Evolutionary conservation across 2,113 vertebrate species (phyloP).

Genomic region (Sturnira hondurensis): DNA sequence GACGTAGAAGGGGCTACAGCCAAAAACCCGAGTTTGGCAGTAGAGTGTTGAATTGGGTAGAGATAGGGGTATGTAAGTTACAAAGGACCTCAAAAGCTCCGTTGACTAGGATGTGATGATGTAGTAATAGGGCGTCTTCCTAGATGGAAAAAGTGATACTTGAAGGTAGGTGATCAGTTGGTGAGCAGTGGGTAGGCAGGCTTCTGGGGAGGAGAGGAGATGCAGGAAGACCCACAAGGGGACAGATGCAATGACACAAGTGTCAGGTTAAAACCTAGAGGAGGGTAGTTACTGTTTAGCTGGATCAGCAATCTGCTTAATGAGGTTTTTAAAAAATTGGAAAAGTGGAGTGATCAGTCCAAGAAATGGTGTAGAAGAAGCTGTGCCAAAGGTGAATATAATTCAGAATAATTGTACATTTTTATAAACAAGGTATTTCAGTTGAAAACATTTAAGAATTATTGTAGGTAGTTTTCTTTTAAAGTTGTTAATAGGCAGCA

Average conservation of each 20-base stretch:
- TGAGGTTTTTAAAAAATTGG: constrained; percentile 6
- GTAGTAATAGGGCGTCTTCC: not conserved
- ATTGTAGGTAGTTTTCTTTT: constrained; percentile 42
- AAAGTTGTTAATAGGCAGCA: not conserved
- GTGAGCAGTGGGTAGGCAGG: not conserved
- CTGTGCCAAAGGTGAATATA: not conserved
- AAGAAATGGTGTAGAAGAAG: constrained; percentile 7
- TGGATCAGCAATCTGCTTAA: not conserved
- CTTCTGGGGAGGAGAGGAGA: not conserved
- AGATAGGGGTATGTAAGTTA: not conserved
- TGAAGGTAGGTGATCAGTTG: not conserved
- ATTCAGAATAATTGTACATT: not conserved
- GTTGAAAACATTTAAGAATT: constrained; percentile 13
- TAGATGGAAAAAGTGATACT: not conserved
- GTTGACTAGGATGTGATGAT: not conserved
- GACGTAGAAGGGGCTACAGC: not conserved
- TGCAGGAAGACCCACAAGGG: not conserved
- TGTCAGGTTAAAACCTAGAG: not conserved
- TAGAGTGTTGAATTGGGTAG: not conserved
- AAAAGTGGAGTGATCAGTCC: not conserved
- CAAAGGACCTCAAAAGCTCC: not conserved
- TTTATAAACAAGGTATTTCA: constrained; percentile 19
- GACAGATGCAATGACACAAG: not conserved
- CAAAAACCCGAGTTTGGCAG: not conserved
- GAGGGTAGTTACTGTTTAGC: not conserved